A percentile compares a stretch with the other conserved stretches of the same genome.
Conservation (phyloP, 2,888 invertebrate genomes). For the Hyles lineata region DNA sequence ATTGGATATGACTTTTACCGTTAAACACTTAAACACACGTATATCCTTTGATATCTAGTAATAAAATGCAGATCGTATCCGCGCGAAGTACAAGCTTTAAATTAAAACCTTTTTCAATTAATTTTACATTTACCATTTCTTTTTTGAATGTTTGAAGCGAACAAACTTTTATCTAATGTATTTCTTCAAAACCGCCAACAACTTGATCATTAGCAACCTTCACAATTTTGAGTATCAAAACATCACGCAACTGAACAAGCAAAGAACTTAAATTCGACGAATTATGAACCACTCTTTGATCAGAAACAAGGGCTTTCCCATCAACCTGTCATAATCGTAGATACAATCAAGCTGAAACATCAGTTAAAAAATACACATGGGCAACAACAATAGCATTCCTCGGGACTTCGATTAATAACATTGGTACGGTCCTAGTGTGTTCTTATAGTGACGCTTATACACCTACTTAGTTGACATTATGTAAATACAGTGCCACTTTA, state of each 20-base stretch:
- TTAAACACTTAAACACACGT: conserved; percentile 2
- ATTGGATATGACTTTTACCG: not conserved
- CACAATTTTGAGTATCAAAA: not conserved
- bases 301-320: conserved; percentile 49
- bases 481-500: conserved; percentile 82
- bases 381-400: conserved; percentile 79
- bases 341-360: conserved; percentile 55
- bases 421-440: conserved; percentile 55
- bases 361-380: conserved; percentile 71
- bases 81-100: too few relatives aligned
- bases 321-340: conserved; percentile 57
- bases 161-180: too few relatives aligned
- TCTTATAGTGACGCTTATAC: conserved; percentile 72
- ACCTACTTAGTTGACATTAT: conserved; percentile 84
- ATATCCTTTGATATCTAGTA: not conserved
- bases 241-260: not conserved
- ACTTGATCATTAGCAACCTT: too few relatives aligned
- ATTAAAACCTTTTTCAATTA: too few relatives aligned
- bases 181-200: too few relatives aligned
- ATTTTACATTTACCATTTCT: too few relatives aligned
- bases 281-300: conserved; percentile 14
- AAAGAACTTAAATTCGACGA: conserved; percentile 14
- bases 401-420: conserved; percentile 77
- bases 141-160: too few relatives aligned
- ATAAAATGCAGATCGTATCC: not conserved